Conservation (phyloP, 2,797 vertebrate species). For the Channallabes apus region DNA sequence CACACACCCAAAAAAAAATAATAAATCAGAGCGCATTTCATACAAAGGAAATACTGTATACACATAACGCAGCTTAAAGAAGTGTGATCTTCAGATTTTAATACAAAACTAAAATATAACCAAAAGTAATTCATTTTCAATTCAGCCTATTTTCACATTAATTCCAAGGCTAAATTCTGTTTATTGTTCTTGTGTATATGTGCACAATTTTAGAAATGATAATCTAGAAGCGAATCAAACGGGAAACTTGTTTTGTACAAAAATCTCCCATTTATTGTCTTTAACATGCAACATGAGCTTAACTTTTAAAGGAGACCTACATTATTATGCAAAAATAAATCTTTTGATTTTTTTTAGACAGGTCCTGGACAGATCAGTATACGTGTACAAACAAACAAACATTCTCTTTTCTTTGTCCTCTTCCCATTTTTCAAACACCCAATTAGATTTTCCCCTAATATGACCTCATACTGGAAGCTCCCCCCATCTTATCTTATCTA, state of each 20-base stretch:
- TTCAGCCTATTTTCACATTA: neutral
- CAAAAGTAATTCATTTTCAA: neutral
- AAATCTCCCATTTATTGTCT: neutral
- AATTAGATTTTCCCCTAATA: too few species aligned
- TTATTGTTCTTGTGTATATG: neutral
- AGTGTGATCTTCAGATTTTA: conserved; percentile 23
- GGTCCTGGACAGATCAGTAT: too few species aligned
- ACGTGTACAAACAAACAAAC: too few species aligned
- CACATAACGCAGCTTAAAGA: conserved; percentile 27
- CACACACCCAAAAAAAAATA: neutral
- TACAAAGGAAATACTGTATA: neutral
- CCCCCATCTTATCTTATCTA: too few species aligned
- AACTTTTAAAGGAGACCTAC: too few species aligned
- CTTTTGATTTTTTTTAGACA: too few species aligned
- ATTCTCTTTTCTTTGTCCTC: too few species aligned
- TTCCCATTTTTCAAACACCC: too few species aligned
- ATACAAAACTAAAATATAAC: conserved; percentile 17
- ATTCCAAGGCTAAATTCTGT: neutral
- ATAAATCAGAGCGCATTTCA: neutral
- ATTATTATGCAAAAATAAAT: too few species aligned
- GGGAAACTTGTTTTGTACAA: neutral
- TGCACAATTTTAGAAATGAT: neutral
- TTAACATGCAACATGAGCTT: neutral
- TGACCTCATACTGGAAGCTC: too few species aligned
- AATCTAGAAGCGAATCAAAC: neutral